Evolutionary conservation across 2,797 vertebrate species (phyloP), one percentile per base, ranked within the genome.

Genomic region (Capromys pilorides): DNA sequence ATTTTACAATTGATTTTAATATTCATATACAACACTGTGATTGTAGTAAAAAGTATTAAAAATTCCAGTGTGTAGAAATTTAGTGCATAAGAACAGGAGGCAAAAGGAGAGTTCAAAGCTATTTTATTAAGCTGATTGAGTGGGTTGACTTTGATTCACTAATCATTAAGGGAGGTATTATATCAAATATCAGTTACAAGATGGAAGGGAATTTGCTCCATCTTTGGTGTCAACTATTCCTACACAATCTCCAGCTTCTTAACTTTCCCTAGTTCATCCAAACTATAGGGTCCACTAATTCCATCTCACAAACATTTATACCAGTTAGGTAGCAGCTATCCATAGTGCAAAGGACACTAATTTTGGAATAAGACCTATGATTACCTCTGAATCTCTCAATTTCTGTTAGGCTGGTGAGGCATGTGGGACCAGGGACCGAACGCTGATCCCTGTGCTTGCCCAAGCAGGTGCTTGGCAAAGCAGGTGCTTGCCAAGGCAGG

Each of bases 1-100:
- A 11, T 69, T 89, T 19, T 82, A 16, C 33, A 93, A 73, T 51
- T 82, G 4, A 90, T 82, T 94, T 94, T 77, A 83, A 6, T 73
- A 75, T 86, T 4, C 13, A 66, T 93, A 24, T 11, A 59, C 51
- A 77, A 33, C 5, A 78, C 31, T 49, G n/a, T 57, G 41, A 86
- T 82, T 86, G 21, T 24, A 64, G 6, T 92, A 83, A 90, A 90
- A 78, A 21, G 3, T 45, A 49, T 39, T 49, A n/a, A 83, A 88
- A 59, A 82, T 90, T 62, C 12, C 45, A 77, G 62, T 90, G 5
- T 13, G 57, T 33, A 21, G 36, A 81, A 33, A 80, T 75, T 90
- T 78, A 82, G 61, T 83, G 26, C 33, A 81, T 62, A 39, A 82
- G 22, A 90, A 57, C 4, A 24, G 54, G 14, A 54, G 14, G 54